Percentiles rank a stretch among this genome's conserved stretches.
phyloP scores from a whole-genome alignment of 1,140 invertebrate species.

The Hycleus cichorii region DNA sequence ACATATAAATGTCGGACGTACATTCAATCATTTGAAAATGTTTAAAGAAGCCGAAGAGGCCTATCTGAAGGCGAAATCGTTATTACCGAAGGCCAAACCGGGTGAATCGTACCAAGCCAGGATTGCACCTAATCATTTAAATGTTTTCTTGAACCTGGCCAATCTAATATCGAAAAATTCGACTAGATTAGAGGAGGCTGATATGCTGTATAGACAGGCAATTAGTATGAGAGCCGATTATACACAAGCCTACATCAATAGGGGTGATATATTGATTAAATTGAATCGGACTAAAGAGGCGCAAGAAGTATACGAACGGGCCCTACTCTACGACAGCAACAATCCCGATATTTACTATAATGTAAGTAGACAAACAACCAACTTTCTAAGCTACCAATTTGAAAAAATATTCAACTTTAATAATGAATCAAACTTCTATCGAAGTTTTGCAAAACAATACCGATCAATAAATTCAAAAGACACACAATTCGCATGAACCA shows the following conservation, averaged over 20 bases:
- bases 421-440: no score
- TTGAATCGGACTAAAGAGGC: conserved; percentile 91
- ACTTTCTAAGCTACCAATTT: no score
- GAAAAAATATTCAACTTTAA: no score
- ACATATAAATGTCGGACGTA: conserved; percentile 93
- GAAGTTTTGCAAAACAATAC: no score
- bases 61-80: conserved; percentile 80
- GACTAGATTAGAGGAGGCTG: conserved; percentile 86
- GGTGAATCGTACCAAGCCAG: conserved; percentile 92
- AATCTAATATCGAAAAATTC: conserved; percentile 92
- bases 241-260: conserved; percentile 94
- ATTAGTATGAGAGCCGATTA: conserved; percentile 97
- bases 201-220: conserved; percentile 86
- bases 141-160: conserved; percentile 92
- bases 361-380: conserved; percentile 49
- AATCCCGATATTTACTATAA: conserved; percentile 98
- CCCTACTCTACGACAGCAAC: conserved; percentile 84
- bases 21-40: conserved; percentile 86
- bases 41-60: conserved; percentile 88
- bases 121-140: conserved; percentile 92
- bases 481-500: no score
- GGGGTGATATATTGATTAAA: conserved; percentile 93
- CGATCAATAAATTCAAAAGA: no score
- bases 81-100: conserved; percentile 83
- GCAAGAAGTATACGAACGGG: conserved; percentile 89